Conservation (phyloP, 2,113 vertebrate genomes). For the Fulmarus glacialis region DNA sequence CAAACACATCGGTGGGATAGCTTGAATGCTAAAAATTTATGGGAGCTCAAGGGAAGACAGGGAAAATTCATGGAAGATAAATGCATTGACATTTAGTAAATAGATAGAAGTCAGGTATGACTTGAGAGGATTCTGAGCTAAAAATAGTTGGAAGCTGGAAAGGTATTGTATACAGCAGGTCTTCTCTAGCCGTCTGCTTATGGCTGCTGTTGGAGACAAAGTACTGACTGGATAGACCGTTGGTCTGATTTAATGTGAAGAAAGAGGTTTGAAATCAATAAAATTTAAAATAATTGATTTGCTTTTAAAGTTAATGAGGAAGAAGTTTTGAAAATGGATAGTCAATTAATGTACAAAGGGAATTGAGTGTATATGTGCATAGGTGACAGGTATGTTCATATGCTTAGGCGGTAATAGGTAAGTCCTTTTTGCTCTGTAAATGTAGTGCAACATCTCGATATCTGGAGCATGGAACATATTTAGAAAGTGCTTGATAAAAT, state of each 20-base stretch:
- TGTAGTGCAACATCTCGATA: not conserved
- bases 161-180: not conserved
- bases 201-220: not conserved
- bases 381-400: not conserved
- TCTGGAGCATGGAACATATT: not conserved
- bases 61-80: not conserved
- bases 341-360: not conserved
- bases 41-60: not conserved
- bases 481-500: not conserved
- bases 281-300: not conserved
- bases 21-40: not conserved
- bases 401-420: not conserved
- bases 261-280: not conserved
- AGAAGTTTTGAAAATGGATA: not conserved
- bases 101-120: not conserved
- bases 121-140: not conserved
- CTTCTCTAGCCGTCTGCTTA: not conserved
- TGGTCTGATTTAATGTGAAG: not conserved
- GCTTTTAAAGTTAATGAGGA: slow-evolving; percentile 3
- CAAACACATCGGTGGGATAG: not conserved
- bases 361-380: not conserved
- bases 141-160: not conserved
- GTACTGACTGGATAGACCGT: not conserved
- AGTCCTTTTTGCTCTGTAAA: not conserved
- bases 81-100: not conserved